Evolutionary conservation across 2,888 invertebrate genomes (phyloP).

Genomic region (Zaprionus obscuricornis): DNA sequence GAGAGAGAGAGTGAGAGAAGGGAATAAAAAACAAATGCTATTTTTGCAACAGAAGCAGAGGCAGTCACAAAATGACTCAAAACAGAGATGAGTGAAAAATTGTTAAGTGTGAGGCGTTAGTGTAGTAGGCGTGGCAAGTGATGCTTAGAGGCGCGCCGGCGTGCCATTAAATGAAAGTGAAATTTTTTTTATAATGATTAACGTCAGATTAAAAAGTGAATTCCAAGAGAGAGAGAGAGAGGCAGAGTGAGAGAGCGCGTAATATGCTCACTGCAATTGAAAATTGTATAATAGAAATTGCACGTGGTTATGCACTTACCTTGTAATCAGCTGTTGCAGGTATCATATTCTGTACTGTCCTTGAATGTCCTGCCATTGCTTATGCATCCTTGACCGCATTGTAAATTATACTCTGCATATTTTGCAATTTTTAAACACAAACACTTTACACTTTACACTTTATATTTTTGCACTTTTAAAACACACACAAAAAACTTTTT

Average conservation of each 20-base stretch:
- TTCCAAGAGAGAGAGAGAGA: background rate
- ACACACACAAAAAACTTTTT: constrained; percentile 28
- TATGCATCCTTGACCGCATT: constrained; percentile 42
- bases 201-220: constrained; percentile 8
- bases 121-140: constrained; percentile 1
- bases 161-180: constrained; percentile 27
- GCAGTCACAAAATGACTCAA: constrained; percentile 49
- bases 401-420: too few relatives aligned
- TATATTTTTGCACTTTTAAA: constrained; percentile 6
- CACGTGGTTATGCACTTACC: constrained; percentile 49
- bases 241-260: background rate
- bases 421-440: constrained; percentile 10
- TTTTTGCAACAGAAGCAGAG: constrained; percentile 51
- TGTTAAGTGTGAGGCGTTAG: background rate
- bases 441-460: background rate
- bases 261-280: constrained; percentile 1
- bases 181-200: constrained; percentile 10
- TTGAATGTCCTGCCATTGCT: constrained; percentile 14
- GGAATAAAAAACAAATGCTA: constrained; percentile 42
- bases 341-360: background rate
- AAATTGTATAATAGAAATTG: constrained; percentile 21
- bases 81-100: constrained; percentile 38
- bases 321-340: constrained; percentile 43
- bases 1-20: constrained; percentile 14
- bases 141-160: constrained; percentile 22